phyloP scores from a whole-genome alignment of 2,113 vertebrate genomes.

The Actenoides hombroni region DNA sequence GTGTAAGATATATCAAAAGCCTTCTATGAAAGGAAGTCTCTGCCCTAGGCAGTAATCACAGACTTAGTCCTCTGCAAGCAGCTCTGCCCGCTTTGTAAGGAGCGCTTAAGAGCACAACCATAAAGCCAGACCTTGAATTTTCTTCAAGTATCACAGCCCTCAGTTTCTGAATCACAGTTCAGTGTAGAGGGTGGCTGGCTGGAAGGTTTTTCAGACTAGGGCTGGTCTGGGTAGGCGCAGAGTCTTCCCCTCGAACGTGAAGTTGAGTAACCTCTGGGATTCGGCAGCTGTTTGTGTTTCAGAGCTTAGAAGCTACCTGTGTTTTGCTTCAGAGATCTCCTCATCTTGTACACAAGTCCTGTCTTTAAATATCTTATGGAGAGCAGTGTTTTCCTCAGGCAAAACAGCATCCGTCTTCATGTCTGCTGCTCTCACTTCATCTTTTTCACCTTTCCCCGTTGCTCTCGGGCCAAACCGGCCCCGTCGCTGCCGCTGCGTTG shows the following conservation, averaged over 20 bases:
- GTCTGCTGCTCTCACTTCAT: conserved; percentile 20
- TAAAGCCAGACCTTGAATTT: not conserved
- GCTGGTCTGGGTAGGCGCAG: not conserved
- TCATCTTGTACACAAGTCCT: conserved; percentile 64
- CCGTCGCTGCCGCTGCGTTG: not conserved
- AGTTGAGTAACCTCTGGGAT: conserved; percentile 61
- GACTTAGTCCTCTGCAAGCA: not conserved
- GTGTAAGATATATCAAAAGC: not conserved
- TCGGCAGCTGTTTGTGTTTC: conserved; percentile 66
- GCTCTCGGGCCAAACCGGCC: not conserved
- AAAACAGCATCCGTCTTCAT: conserved; percentile 44
- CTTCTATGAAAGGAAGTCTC: not conserved
- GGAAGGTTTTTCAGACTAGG: not conserved
- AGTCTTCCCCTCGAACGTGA: not conserved
- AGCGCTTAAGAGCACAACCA: not conserved
- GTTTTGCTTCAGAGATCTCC: conserved; percentile 65
- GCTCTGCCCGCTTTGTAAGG: not conserved
- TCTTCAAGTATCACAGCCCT: not conserved
- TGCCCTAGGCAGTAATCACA: accelerated
- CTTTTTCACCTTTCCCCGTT: not conserved
- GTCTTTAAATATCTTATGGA: conserved; percentile 58
- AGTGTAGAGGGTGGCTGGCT: not conserved
- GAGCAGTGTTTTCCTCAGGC: conserved; percentile 48
- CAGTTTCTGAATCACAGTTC: not conserved
- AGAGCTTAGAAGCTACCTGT: conserved; percentile 62